These are phyloP conservation scores for Ceraclea dissimilis DNA, from an alignment of 2,888 invertebrate genomes.

Conservation along the genomic window DNA sequence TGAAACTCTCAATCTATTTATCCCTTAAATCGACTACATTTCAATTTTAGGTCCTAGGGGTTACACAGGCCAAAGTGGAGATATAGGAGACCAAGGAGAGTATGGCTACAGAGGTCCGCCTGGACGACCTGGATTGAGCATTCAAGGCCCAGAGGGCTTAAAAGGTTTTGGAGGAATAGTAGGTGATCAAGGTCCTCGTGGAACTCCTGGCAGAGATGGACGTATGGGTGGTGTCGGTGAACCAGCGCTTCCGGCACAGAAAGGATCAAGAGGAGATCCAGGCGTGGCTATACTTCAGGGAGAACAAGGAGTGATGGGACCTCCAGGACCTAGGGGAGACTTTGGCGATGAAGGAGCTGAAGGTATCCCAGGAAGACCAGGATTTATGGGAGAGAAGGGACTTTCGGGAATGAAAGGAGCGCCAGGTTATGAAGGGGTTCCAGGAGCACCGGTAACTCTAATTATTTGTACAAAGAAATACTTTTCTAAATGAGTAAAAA, in stretches of 20 bases:
- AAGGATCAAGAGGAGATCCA: slow-evolving; percentile 47
- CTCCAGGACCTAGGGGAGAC: slow-evolving; percentile 42
- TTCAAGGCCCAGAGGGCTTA: slow-evolving; percentile 49
- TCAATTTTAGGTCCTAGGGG: slow-evolving; percentile 13
- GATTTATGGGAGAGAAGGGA: slow-evolving; percentile 37
- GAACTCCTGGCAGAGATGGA: slow-evolving; percentile 52
- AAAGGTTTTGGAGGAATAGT: slow-evolving; percentile 61
- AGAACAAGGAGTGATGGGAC: slow-evolving; percentile 40
- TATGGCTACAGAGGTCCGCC: slow-evolving; percentile 36
- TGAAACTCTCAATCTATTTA: too few relatives aligned
- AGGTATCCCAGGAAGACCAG: slow-evolving; percentile 43
- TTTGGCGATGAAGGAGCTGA: slow-evolving; percentile 34
- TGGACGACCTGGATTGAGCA: slow-evolving; percentile 42
- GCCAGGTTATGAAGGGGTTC: slow-evolving; percentile 45
- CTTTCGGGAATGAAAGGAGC: slow-evolving; percentile 26
- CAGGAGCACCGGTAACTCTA: slow-evolving; percentile 38
- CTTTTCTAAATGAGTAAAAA: neutral
- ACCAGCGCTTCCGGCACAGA: slow-evolving; percentile 36
- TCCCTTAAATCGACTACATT: too few relatives aligned
- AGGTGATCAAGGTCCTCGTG: slow-evolving; percentile 57
- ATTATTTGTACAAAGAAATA: neutral
- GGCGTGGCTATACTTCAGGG: slow-evolving; percentile 44
- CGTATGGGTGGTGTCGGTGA: slow-evolving; percentile 40
- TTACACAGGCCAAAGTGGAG: slow-evolving; percentile 10
- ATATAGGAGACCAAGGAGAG: slow-evolving; percentile 38